Percentiles rank a stretch among this genome's conserved stretches.
Evolutionary conservation across 53 echinoderm and acorn worm genomes (phyloP).

Genomic region (Hippasteria phrygiana): DNA sequence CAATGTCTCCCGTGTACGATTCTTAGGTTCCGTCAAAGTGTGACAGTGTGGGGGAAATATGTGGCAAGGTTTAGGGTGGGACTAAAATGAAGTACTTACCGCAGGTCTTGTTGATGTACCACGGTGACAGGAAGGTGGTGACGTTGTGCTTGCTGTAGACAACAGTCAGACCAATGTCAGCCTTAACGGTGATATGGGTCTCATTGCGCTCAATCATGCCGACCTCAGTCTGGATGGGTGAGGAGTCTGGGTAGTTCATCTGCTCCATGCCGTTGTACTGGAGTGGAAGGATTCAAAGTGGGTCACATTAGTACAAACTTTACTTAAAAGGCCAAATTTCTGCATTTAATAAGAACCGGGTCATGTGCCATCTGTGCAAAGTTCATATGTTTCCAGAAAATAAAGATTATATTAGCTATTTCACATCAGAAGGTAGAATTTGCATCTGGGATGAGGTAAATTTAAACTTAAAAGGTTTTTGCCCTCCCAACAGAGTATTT

Average conservation of each 20-base stretch:
- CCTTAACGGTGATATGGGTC: slow-evolving; percentile 62
- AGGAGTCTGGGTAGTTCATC: background rate
- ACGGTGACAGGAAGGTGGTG: slow-evolving; percentile 56
- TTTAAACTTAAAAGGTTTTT: too few relatives aligned
- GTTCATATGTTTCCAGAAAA: too few relatives aligned
- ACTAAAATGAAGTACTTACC: slow-evolving; percentile 41
- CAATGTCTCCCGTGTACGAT: too few relatives aligned
- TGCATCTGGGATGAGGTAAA: too few relatives aligned
- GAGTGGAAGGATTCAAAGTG: background rate
- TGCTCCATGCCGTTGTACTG: slow-evolving; percentile 22
- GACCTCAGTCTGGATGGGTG: slow-evolving; percentile 5
- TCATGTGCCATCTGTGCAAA: too few relatives aligned
- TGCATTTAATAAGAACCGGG: too few relatives aligned
- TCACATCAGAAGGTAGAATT: too few relatives aligned
- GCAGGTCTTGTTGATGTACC: slow-evolving; percentile 78
- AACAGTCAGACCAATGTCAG: slow-evolving; percentile 55
- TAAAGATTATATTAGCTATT: too few relatives aligned
- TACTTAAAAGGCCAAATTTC: too few relatives aligned
- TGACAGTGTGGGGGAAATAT: background rate
- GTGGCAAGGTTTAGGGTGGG: background rate
- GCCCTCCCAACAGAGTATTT: too few relatives aligned
- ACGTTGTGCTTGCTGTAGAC: slow-evolving; percentile 62
- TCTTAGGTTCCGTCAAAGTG: too few relatives aligned
- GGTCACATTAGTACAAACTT: background rate
- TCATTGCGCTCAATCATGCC: slow-evolving; percentile 65